Evolutionary conservation across 1,140 invertebrate genomes (phyloP).

Genomic region (Fopius arisanus): DNA sequence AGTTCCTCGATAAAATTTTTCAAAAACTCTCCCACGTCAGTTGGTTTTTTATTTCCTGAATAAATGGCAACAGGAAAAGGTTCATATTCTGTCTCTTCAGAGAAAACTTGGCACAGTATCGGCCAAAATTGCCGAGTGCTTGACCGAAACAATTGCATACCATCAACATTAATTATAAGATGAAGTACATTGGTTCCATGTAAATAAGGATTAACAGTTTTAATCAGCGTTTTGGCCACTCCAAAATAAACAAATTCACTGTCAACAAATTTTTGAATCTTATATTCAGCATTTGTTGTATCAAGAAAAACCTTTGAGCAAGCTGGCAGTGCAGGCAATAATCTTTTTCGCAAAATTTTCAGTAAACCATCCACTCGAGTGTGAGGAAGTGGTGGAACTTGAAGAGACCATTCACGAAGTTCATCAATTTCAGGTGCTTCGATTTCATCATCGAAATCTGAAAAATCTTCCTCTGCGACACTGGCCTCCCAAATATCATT

Average conservation of each 20-base stretch:
- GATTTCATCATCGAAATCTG: conserved; percentile 30
- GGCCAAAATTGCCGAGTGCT: conserved; percentile 22
- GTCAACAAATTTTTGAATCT: conserved; percentile 2
- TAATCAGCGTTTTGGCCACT: not conserved
- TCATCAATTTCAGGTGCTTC: conserved; percentile 25
- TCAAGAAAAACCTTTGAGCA: conserved; percentile 14
- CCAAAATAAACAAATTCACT: conserved; percentile 26
- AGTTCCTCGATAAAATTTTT: conserved; percentile 25
- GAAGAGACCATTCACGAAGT: conserved; percentile 33
- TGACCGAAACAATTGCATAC: conserved; percentile 31
- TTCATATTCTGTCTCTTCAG: not conserved
- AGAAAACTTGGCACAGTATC: conserved; percentile 17
- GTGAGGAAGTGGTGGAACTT: conserved; percentile 24
- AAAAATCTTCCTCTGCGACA: not conserved
- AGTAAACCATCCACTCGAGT: conserved; percentile 34
- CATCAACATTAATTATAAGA: conserved; percentile 22
- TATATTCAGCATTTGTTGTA: not conserved
- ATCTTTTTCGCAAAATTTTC: conserved; percentile 23
- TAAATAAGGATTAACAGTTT: conserved; percentile 2
- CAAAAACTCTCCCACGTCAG: not conserved
- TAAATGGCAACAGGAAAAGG: conserved; percentile 25
- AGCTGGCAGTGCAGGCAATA: conserved; percentile 27
- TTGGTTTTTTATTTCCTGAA: conserved; percentile 14
- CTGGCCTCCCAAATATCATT: not conserved
- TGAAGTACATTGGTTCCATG: not conserved